A percentile compares a stretch with the other conserved stretches of the same genome.
phyloP scores from a whole-genome alignment of 1,140 invertebrate species.

The Drosophila guanche region DNA sequence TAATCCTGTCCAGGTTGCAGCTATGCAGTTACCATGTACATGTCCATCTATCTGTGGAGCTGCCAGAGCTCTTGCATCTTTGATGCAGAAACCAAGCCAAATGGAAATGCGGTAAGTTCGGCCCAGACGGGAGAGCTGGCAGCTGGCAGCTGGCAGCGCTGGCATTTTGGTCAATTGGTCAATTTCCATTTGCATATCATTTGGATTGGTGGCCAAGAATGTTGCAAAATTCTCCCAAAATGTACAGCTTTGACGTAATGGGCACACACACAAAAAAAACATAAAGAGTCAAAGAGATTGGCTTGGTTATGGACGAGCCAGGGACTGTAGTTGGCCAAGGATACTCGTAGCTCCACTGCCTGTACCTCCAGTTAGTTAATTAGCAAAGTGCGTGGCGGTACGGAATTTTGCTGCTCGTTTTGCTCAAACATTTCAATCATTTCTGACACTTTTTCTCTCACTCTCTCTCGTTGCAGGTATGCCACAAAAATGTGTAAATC shows the following conservation, averaged over 20 bases:
- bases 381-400: conserved; percentile 60
- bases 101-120: conserved; percentile 69
- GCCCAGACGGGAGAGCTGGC: conserved; percentile 3
- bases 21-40: not conserved
- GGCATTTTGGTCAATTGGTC: conserved; percentile 66
- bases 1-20: conserved; percentile 38
- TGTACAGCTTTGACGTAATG: conserved; percentile 64
- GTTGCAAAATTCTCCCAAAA: conserved; percentile 50
- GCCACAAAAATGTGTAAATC: conserved; percentile 13
- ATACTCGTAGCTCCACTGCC: not conserved
- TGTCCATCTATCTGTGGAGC: conserved; percentile 37
- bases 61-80: conserved; percentile 56
- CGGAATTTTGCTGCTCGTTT: not conserved
- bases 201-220: conserved; percentile 64
- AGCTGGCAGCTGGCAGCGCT: conserved; percentile 46
- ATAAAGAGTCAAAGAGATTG: conserved; percentile 32
- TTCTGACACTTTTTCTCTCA: conserved; percentile 22
- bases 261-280: conserved; percentile 22
- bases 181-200: conserved; percentile 76
- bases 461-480: conserved; percentile 62
- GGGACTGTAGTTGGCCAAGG: conserved; percentile 28
- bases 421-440: conserved; percentile 53
- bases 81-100: conserved; percentile 66
- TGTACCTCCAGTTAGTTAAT: conserved; percentile 53
- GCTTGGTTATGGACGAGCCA: not conserved